Evolutionary conservation across 2,113 vertebrate species (phyloP).

Genomic region (Triplophysa dalaica): DNA sequence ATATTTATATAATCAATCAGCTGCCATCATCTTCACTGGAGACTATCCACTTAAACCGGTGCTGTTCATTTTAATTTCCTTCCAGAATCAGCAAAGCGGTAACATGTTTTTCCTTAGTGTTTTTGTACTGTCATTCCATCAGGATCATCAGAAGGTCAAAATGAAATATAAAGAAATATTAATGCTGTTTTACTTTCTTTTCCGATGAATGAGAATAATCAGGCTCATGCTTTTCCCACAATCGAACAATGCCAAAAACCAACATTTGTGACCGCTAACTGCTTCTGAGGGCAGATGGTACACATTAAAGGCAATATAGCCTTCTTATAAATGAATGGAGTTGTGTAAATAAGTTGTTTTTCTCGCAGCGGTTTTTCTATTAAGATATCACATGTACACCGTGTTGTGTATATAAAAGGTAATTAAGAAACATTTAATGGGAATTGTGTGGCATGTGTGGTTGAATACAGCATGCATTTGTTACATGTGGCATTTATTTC

Average conservation of each 20-base stretch:
- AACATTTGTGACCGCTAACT: conserved; percentile 44
- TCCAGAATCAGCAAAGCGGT: conserved; percentile 8
- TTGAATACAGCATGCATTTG: conserved; percentile 27
- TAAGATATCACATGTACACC: conserved; percentile 33
- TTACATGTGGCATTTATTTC: conserved; percentile 21
- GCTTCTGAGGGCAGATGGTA: conserved; percentile 63
- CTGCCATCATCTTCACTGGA: neutral
- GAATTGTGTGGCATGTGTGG: conserved; percentile 4
- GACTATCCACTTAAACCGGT: neutral
- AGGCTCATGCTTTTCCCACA: conserved; percentile 52
- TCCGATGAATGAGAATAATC: conserved; percentile 38
- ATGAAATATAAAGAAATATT: neutral
- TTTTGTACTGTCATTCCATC: neutral
- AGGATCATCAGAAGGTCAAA: conserved; percentile 13
- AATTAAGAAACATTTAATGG: conserved; percentile 26
- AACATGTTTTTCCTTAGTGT: neutral
- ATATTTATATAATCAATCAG: neutral
- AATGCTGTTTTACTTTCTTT: neutral
- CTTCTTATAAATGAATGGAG: conserved; percentile 56
- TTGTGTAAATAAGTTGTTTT: conserved; percentile 60
- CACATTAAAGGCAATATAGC: conserved; percentile 62
- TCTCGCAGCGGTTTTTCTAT: conserved; percentile 36
- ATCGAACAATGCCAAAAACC: conserved; percentile 43
- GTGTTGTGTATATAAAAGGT: conserved; percentile 2
- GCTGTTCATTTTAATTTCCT: neutral